Base-by-base conservation (phyloP, 1,140 invertebrate genomes). In the Ectropis grisescens region DNA sequence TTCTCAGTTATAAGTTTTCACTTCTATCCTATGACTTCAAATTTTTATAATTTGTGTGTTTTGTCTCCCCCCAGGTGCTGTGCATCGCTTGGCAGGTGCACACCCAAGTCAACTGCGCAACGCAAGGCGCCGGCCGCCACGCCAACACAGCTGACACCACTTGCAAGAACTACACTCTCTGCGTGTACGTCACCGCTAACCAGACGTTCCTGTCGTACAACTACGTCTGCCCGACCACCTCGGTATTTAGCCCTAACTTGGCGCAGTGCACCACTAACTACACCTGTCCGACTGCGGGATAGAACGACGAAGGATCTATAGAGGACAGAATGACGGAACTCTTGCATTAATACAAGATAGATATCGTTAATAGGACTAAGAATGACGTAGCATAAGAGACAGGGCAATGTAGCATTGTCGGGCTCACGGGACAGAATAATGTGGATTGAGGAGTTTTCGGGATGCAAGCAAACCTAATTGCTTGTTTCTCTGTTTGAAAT, bases 151-250 rank as follows among this genome's bases (percentile, higher is more conserved):
- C 19, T 5, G 65, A 67, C 37, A 50, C 46, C 2, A 68, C 54
- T 5, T 69, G 68, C 36, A 29, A 67, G 28, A 56, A 56, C 34
- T 72, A 69, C 43, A 65, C 56, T 0, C 32, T 55, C 5, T 72
- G 68, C 28, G 49, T 68, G 15, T 60, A 46, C 33, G 27, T 38
- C 26, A 44, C 29, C 13, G 14, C 43, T 16, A 53, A 28, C 10
- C 13, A 13, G 13, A 47, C 34, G 9, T 68, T 43, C 29, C 5
- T 55, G 2, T 29, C 50, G 2, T 69, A 65, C 37, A 54, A 69
- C 47, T 72, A 69, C 44, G 45, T 52, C n/a, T 72, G 68, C 24
- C 68, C 68, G 1, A 46, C 57, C 6, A 64, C 52, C 2, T 61
- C 57, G 0, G 32, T 67, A 15, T 70, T 70, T 35, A 54, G 49